Conservation (phyloP, 1,140 invertebrate genomes). For the Cherax destructor region DNA sequence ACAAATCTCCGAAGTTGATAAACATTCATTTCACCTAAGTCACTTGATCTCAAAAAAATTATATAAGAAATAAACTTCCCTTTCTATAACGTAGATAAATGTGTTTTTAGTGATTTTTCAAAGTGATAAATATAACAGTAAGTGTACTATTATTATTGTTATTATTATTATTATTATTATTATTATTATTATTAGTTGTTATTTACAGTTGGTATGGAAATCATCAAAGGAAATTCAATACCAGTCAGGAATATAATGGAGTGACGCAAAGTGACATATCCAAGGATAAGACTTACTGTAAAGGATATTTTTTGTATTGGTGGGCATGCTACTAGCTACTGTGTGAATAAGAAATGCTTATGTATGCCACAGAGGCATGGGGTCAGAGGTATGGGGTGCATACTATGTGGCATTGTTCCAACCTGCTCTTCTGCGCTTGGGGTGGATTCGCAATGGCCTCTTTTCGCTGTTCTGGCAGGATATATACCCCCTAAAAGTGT, state of each 20-base stretch:
- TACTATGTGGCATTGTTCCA: conserved; percentile 21
- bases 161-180: conserved; percentile 28
- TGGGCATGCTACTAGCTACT: conserved; percentile 5
- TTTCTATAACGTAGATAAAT: conserved; percentile 51
- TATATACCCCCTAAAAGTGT: neutral
- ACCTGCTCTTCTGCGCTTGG: conserved; percentile 25
- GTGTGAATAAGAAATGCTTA: neutral
- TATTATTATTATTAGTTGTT: conserved; percentile 18
- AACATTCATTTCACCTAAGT: conserved; percentile 65
- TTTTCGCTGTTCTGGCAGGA: neutral
- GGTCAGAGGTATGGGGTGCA: neutral
- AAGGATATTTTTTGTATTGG: neutral
- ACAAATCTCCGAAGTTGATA: conserved; percentile 63
- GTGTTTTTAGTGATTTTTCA: conserved; percentile 63
- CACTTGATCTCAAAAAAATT: conserved; percentile 67
- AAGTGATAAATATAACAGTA: conserved; percentile 63
- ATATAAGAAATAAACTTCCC: conserved; percentile 55
- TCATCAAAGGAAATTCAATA: conserved; percentile 11
- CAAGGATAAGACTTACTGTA: neutral
- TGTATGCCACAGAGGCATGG: neutral
- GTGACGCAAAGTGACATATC: conserved; percentile 30
- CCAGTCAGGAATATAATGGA: conserved; percentile 30
- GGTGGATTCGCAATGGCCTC: conserved; percentile 2
- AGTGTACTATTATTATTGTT: conserved; percentile 39
- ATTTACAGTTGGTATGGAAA: conserved; percentile 17